Percentiles rank a stretch among this genome's conserved stretches.
Evolutionary conservation across 2,113 vertebrate genomes (phyloP).

Genomic region (Lucifuga dentata): DNA sequence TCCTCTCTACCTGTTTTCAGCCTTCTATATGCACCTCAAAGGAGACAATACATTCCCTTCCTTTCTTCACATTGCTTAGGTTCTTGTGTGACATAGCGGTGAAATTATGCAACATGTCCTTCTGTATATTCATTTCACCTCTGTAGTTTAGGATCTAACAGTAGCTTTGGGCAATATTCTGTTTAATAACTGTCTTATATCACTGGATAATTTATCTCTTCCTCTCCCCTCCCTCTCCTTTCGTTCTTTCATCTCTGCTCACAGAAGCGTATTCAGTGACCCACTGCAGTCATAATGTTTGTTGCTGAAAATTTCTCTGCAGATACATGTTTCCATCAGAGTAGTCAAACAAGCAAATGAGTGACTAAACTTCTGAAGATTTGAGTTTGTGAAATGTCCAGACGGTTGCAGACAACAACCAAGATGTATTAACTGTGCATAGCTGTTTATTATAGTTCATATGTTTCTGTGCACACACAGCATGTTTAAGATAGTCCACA

Average conservation of each 20-base stretch:
- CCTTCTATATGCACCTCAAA: slow-evolving; percentile 18
- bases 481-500: no score
- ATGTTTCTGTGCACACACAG: no score
- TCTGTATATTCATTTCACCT: slow-evolving; percentile 55
- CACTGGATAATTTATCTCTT: slow-evolving; percentile 18
- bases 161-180: slow-evolving; percentile 62
- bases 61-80: slow-evolving; percentile 45
- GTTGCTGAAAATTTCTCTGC: slow-evolving; percentile 42
- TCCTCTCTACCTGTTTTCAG: slow-evolving; percentile 38
- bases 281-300: slow-evolving; percentile 40
- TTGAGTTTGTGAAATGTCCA: slow-evolving; percentile 26
- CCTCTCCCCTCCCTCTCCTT: neutral
- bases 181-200: slow-evolving; percentile 64
- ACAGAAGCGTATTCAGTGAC: slow-evolving; percentile 50
- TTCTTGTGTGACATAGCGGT: slow-evolving; percentile 43
- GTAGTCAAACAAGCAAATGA: slow-evolving; percentile 29
- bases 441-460: slow-evolving; percentile 9
- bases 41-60: slow-evolving; percentile 24
- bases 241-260: slow-evolving; percentile 37
- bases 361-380: slow-evolving; percentile 19
- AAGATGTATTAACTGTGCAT: slow-evolving; percentile 7
- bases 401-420: slow-evolving; percentile 1
- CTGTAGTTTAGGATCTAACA: slow-evolving; percentile 62
- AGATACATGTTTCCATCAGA: slow-evolving; percentile 37
- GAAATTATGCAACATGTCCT: slow-evolving; percentile 60